A percentile compares a stretch with the other conserved stretches of the same genome.
Evolutionary conservation across 1,140 invertebrate genomes (phyloP).

Genomic region (Drosophila repleta): DNA sequence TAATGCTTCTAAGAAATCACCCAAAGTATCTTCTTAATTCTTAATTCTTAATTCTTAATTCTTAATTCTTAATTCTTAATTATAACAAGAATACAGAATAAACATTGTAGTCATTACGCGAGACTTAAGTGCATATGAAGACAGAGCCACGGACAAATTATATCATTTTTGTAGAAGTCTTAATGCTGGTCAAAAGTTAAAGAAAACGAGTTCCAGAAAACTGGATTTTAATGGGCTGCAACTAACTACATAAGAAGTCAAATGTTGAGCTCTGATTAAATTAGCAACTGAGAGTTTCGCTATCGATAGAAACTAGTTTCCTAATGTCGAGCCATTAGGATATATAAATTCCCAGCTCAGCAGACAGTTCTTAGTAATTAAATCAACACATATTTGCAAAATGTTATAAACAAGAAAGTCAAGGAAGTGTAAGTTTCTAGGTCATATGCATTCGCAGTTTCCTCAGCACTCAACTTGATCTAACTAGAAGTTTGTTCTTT

Average conservation of each 20-base stretch:
- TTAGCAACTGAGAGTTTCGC: conserved; percentile 31
- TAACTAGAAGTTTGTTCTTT: background rate
- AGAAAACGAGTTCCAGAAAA: conserved; percentile 23
- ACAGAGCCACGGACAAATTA: conserved; percentile 1
- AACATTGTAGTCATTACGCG: background rate
- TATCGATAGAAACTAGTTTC: conserved; percentile 29
- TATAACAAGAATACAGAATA: background rate
- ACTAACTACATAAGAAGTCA: conserved; percentile 1
- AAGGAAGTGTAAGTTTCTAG: background rate
- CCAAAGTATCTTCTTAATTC: background rate
- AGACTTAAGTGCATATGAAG: background rate
- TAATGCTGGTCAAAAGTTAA: conserved; percentile 14
- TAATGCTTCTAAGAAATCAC: conserved; percentile 14
- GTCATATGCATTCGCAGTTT: background rate
- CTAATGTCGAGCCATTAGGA: background rate
- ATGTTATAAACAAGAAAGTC: background rate
- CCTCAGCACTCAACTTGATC: background rate
- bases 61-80: background rate
- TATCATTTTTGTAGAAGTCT: background rate
- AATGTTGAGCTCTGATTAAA: conserved; percentile 15
- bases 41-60: too few species aligned
- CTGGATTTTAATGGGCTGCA: conserved; percentile 6
- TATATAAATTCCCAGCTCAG: conserved; percentile 5
- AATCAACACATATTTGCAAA: background rate
- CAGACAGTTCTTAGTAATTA: conserved; percentile 1